Conservation (phyloP, 2,113 vertebrate genomes). For the Clinocottus analis region DNA sequence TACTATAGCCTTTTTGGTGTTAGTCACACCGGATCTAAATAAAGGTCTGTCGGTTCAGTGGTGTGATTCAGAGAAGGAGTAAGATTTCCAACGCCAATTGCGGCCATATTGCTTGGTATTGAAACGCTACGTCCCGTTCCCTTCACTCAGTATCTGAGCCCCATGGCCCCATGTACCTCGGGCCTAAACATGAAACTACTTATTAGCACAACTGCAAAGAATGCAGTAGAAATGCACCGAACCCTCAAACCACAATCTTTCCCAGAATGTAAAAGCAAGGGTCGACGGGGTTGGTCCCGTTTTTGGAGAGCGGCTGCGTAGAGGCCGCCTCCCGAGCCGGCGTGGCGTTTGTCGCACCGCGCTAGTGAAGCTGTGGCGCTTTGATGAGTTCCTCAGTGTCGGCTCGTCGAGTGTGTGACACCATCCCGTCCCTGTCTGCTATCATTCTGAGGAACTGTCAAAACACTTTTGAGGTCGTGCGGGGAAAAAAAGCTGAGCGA, state of each 20-base stretch:
- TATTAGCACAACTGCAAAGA: neutral
- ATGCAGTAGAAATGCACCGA: neutral
- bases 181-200: neutral
- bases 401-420: conserved; percentile 53
- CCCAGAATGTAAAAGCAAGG: neutral
- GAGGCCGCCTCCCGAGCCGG: conserved; percentile 6
- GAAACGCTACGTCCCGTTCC: neutral
- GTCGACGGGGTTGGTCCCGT: neutral
- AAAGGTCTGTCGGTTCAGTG: neutral
- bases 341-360: conserved; percentile 15
- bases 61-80: neutral
- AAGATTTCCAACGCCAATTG: neutral
- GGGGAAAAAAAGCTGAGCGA: neutral
- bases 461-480: conserved; percentile 51
- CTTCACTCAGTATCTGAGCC: neutral
- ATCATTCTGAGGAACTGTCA: conserved; percentile 60
- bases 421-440: conserved; percentile 50
- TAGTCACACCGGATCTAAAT: neutral
- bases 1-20: neutral
- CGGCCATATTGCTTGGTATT: conserved; percentile 6
- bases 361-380: conserved; percentile 51
- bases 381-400: conserved; percentile 58
- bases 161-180: neutral
- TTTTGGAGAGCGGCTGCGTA: conserved; percentile 20
- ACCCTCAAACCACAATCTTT: neutral